These are phyloP conservation scores for Adelosebastes latens DNA, from an alignment of 2,797 vertebrate genomes.

Conservation along the genomic window DNA sequence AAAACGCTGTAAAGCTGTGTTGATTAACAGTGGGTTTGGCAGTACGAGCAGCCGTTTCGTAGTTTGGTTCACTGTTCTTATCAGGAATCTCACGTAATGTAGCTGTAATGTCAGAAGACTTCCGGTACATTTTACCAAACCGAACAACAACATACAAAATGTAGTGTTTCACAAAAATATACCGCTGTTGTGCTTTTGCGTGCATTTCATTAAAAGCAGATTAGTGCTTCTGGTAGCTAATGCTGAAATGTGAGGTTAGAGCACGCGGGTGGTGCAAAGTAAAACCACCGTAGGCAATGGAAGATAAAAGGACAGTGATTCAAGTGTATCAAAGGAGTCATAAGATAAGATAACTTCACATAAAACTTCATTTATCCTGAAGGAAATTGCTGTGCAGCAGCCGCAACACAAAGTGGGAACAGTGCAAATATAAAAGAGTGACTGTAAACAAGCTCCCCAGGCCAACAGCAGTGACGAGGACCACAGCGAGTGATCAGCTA, in stretches of 20 bases:
- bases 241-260: neutral
- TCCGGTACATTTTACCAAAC: neutral
- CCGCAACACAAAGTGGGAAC: neutral
- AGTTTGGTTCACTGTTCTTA: neutral
- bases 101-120: neutral
- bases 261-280: neutral
- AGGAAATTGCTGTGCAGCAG: too few relatives aligned
- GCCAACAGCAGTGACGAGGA: neutral
- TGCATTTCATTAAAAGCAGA: neutral
- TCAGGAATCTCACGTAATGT: neutral
- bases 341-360: neutral
- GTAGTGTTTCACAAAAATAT: neutral
- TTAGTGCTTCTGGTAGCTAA: neutral
- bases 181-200: neutral
- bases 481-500: neutral
- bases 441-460: neutral
- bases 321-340: slow-evolving; percentile 4
- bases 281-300: neutral
- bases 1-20: neutral
- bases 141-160: neutral
- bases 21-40: neutral
- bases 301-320: neutral
- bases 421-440: neutral
- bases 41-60: neutral
- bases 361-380: neutral